Base-by-base conservation (phyloP, 2,113 vertebrate species). In the Xyliphius kryptos region DNA sequence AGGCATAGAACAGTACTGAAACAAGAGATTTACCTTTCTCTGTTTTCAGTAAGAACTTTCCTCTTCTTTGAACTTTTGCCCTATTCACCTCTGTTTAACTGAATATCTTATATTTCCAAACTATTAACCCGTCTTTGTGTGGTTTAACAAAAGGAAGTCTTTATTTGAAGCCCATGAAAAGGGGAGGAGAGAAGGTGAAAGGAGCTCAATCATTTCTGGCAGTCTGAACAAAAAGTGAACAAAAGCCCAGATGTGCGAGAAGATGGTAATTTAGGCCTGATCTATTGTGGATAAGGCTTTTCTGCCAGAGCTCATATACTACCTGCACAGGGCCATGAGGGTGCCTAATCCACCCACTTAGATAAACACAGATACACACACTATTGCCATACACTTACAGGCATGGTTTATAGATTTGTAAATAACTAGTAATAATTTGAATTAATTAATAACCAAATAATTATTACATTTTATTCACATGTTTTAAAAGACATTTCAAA, bases 201-300 rank as follows among this genome's bases (percentile, higher is more conserved):
- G 58, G 85, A 85, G 81, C 76, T 83, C 88, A 83, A 86, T 89
- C 81, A 85, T 85, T 91, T n/a, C n/a, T n/a, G n/a, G n/a, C n/a
- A n/a, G n/a, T 88, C 80, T 77, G 83, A 72, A 80, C 71, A 81
- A 80, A 76, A 82, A 54, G 48, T 71, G 81, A 83, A 92, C 87
- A 91, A 91, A 91, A 86, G 81, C 88, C 83, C 83, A 86, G 83
- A 88, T 82, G 82, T 91, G 88, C 89, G 90, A 79, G 80, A 83
- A 82, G 83, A 89, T 84, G 88, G 90, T 90, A 89, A 89, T 89
- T 90, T 86, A 78, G 83, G 73, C 74, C 80, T 84, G 84, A 85
- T 91, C 87, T 86, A 87, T 74, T 55, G 60, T 11, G 76, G 88
- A 92, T 93, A 90, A 93, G 84, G 77, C 81, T 75, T 86, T 82